phyloP scores from a whole-genome alignment of 2,113 vertebrate species.

The Chloropsis cyanopogon region DNA sequence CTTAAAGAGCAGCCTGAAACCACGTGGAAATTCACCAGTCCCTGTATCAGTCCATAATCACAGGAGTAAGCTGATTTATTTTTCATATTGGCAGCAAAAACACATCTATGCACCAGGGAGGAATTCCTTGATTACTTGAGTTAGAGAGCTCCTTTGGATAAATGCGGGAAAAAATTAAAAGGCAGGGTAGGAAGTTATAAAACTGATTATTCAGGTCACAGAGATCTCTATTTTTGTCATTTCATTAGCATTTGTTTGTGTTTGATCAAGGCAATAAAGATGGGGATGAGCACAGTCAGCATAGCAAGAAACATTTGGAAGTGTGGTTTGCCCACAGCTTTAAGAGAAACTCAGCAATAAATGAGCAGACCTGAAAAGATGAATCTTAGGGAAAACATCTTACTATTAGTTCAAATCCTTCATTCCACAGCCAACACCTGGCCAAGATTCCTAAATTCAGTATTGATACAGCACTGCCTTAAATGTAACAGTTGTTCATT shows the following conservation, averaged over 20 bases:
- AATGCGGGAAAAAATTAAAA: not conserved
- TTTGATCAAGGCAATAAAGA: not conserved
- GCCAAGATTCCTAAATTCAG: not conserved
- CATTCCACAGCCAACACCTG: not conserved
- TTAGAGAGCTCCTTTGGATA: not conserved
- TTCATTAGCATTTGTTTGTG: not conserved
- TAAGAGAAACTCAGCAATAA: not conserved
- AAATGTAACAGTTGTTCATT: conserved; percentile 2
- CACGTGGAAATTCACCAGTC: not conserved
- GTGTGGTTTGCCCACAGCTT: not conserved
- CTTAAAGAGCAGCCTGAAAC: not conserved
- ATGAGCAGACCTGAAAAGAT: not conserved
- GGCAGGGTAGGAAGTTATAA: not conserved
- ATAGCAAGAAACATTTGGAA: not conserved
- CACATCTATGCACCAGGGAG: not conserved
- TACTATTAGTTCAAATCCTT: not conserved
- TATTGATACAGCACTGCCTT: not conserved
- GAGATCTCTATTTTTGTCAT: not conserved
- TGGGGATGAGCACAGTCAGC: not conserved
- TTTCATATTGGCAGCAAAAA: not conserved
- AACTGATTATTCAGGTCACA: not conserved
- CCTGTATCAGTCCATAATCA: not conserved
- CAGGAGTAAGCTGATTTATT: not conserved
- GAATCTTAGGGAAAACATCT: not conserved
- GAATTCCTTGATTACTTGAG: not conserved